phyloP scores from a whole-genome alignment of 2,888 invertebrate genomes.

The Tillus elongatus region DNA sequence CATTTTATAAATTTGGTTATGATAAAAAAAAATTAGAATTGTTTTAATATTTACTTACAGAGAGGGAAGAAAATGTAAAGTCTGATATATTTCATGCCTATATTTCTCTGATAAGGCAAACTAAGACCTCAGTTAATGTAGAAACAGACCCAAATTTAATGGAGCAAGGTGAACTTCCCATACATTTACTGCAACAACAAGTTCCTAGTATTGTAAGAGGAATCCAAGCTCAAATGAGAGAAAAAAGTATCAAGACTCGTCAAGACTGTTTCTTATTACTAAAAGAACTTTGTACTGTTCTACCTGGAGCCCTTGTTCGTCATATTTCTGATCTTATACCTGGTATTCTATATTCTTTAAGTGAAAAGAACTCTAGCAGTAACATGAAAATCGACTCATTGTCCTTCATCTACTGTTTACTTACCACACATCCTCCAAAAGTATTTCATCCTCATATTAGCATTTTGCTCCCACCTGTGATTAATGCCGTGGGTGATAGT shows the following conservation, averaged over 20 bases:
- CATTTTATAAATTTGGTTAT: no score
- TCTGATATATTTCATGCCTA: slow-evolving; percentile 97
- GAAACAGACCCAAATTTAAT: slow-evolving; percentile 60
- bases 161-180: slow-evolving; percentile 65
- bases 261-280: slow-evolving; percentile 87
- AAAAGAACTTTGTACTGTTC: slow-evolving; percentile 79
- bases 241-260: slow-evolving; percentile 77
- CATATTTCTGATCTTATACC: slow-evolving; percentile 71
- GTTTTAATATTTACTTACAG: background rate
- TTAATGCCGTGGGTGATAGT: slow-evolving; percentile 83
- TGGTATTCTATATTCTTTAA: slow-evolving; percentile 80
- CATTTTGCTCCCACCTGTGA: slow-evolving; percentile 73
- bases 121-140: slow-evolving; percentile 60
- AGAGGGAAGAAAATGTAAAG: slow-evolving; percentile 98
- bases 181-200: slow-evolving; percentile 51
- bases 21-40: no score
- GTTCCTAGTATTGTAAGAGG: slow-evolving; percentile 75
- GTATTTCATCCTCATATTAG: slow-evolving; percentile 75
- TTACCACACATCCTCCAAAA: slow-evolving; percentile 68
- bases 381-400: slow-evolving; percentile 98
- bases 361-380: slow-evolving; percentile 88
- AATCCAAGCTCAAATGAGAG: slow-evolving; percentile 78
- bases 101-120: slow-evolving; percentile 84
- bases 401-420: slow-evolving; percentile 77
- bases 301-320: slow-evolving; percentile 77